phyloP scores from a whole-genome alignment of 2,888 invertebrate genomes.

The Trypoxylon attenuatum region DNA sequence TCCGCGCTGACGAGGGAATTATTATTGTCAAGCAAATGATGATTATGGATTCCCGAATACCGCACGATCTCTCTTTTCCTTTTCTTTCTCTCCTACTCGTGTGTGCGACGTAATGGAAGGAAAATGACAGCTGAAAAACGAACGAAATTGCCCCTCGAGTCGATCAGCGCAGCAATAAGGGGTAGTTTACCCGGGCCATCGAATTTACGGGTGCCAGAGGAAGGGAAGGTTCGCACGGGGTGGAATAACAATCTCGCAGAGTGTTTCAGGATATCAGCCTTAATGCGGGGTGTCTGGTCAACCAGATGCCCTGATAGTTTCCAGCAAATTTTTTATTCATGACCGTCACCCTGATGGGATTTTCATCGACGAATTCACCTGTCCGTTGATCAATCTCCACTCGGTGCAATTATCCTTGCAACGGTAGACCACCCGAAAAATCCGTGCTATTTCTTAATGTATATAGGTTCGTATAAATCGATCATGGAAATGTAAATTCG shows the following conservation, averaged over 20 bases:
- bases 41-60: neutral
- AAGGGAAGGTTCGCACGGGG: constrained; percentile 44
- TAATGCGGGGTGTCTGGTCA: constrained; percentile 62
- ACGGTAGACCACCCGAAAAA: too few relatives aligned
- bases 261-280: constrained; percentile 66
- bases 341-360: constrained; percentile 63
- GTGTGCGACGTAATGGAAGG: constrained; percentile 4
- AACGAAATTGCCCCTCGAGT: constrained; percentile 47
- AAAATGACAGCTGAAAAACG: constrained; percentile 47
- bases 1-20: neutral
- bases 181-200: constrained; percentile 50
- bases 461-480: too few relatives aligned
- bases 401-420: constrained; percentile 54
- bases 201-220: constrained; percentile 42
- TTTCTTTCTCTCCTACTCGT: neutral
- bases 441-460: constrained; percentile 42
- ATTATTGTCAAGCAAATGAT: neutral
- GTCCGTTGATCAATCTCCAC: constrained; percentile 52
- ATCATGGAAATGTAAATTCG: too few relatives aligned
- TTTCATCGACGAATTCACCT: constrained; percentile 64
- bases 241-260: constrained; percentile 65
- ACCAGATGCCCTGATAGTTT: constrained; percentile 59
- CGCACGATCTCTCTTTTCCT: constrained; percentile 1
- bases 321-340: constrained; percentile 68
- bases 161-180: constrained; percentile 52